Base-by-base conservation (phyloP, 2,113 vertebrate genomes). In the Stomatorhinus ivindoensis region DNA sequence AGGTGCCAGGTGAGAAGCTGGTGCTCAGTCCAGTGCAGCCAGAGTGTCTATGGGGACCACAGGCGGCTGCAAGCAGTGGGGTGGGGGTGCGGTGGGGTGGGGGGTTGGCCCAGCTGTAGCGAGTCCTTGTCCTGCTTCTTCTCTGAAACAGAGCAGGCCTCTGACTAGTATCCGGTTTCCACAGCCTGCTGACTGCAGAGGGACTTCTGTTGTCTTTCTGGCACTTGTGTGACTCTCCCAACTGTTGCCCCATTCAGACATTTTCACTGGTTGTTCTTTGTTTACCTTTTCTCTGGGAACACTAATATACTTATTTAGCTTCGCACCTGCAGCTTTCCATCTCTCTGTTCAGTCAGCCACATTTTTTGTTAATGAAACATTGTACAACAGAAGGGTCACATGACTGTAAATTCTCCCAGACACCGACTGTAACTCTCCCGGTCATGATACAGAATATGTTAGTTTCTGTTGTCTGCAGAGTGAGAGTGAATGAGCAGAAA, bases 191-290 rank as follows among this genome's bases (percentile, higher is more conserved):
- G 88, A 9, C 69, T 39, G 46, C 53, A 42, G 90, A 46, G 89
- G 91, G 90, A 48, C 91, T 90, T 39, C 91, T 90, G 92, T 90
- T 88, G 91, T 89, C 89, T 92, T 90, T 88, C 86, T 94, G 94
- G 93, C 91, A 94, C 95, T 92, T 90, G 89, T 92, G 91, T 90
- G 89, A 88, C 91, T 94, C 91, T 90, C 89, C 89, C 91, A 95
- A 95, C 94, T 94, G 93, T 93, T 50, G 91, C 92, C 89, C 93
- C 90, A 92, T 94, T 93, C 91, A 91, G 92, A 91, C 89, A 90
- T 92, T 91, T 92, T 90, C 89, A 90, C 86, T 39, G 86, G 85
- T 86, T 89, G 15, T 90, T 90, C 87, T 50, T 86, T 90, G 89
- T 90, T 91, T 92, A 89, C 50, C 69, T 90, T 88, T 91, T 92